phyloP scores from a whole-genome alignment of 1,140 invertebrate genomes.

The Aphidius ervi region DNA sequence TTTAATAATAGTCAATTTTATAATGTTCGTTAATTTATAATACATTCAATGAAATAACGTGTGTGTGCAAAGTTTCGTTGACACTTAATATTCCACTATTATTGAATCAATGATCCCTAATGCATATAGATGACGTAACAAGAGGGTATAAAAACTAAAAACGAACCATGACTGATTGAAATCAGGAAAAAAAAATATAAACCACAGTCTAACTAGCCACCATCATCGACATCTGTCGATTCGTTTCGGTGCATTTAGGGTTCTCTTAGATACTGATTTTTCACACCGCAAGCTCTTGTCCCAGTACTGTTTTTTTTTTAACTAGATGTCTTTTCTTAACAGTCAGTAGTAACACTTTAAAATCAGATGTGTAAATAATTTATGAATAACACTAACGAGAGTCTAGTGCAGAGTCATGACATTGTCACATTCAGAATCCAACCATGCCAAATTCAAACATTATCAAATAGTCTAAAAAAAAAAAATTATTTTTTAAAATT shows the following conservation, averaged over 20 bases:
- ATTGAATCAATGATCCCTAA: neutral
- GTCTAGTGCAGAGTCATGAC: conserved; percentile 38
- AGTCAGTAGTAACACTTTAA: conserved; percentile 27
- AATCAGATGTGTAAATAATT: conserved; percentile 48
- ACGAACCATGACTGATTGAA: conserved; percentile 16
- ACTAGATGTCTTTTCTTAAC: neutral
- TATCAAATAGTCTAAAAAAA: no score
- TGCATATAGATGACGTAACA: neutral
- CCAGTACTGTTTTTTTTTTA: conserved; percentile 25
- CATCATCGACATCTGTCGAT: conserved; percentile 48
- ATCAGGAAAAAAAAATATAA: conserved; percentile 17
- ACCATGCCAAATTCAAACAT: conserved; percentile 30
- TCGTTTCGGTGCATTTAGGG: conserved; percentile 35
- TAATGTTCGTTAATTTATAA: no score
- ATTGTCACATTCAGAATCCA: conserved; percentile 21
- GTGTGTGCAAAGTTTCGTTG: no score
- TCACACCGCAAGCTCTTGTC: conserved; percentile 18
- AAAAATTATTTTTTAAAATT: no score
- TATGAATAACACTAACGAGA: conserved; percentile 50
- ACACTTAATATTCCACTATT: no score
- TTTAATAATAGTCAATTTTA: no score
- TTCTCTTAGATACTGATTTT: conserved; percentile 14
- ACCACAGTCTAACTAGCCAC: conserved; percentile 39
- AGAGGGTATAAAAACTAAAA: conserved; percentile 1
- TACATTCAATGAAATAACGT: no score